Conservation (phyloP, 2,888 invertebrate genomes). For the Lucinisca nassula region DNA sequence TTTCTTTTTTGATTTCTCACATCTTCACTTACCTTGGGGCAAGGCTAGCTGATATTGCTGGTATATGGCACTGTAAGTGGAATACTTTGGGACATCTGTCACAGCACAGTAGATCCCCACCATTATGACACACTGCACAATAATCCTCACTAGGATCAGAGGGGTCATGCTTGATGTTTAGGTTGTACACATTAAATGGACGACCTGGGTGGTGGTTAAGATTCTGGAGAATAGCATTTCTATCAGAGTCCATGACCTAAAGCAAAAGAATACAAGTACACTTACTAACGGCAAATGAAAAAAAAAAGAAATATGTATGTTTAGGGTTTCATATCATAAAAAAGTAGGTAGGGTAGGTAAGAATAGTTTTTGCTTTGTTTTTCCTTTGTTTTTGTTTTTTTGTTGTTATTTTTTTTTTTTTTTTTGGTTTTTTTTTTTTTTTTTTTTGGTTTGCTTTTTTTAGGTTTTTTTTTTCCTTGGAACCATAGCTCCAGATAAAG, state of each 20-base stretch:
- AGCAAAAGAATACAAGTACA: no score
- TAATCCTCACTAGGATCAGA: conserved; percentile 98
- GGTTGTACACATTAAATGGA: conserved; percentile 41
- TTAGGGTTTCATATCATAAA: background rate
- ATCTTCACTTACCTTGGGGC: conserved; percentile 44
- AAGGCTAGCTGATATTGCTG: conserved; percentile 91
- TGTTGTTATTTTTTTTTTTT: no score
- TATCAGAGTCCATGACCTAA: conserved; percentile 63
- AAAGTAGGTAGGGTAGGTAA: background rate
- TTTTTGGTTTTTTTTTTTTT: no score
- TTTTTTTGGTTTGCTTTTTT: no score
- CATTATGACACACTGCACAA: conserved; percentile 99
- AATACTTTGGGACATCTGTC: conserved; percentile 98
- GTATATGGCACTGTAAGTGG: conserved; percentile 98
- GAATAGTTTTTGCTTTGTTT: no score
- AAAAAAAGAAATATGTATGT: background rate
- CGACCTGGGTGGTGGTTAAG: conserved; percentile 39
- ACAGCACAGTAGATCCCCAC: conserved; percentile 98
- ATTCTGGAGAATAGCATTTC: conserved; percentile 52
- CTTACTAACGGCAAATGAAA: no score
- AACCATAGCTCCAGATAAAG: no score
- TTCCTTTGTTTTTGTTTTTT: no score
- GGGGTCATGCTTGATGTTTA: conserved; percentile 83
- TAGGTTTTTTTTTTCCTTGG: no score
- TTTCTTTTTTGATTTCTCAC: no score